phyloP scores from a whole-genome alignment of 2,888 invertebrate genomes.

The Mellilla xanthometata region DNA sequence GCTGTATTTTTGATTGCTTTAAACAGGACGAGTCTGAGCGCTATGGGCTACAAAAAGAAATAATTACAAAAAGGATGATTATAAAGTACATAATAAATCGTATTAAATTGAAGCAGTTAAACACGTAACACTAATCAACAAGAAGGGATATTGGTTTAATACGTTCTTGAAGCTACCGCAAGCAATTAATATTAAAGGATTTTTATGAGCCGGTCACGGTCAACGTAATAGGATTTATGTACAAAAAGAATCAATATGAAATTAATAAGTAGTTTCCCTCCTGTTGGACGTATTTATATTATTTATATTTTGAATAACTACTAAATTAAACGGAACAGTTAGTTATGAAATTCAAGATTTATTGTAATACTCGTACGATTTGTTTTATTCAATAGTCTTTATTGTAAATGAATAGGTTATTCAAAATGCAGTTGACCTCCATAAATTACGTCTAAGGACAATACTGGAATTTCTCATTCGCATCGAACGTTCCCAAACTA shows the following conservation, averaged over 20 bases:
- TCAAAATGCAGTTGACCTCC: conserved; percentile 1
- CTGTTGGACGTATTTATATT: too few relatives aligned
- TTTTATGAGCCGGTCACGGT: conserved; percentile 16
- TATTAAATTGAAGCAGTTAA: neutral
- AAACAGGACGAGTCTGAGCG: neutral
- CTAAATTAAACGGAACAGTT: too few relatives aligned
- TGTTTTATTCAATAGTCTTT: too few relatives aligned
- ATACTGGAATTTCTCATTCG: conserved; percentile 2
- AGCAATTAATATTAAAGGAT: conserved; percentile 29
- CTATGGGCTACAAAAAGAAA: conserved; percentile 6
- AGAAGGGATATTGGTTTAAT: conserved; percentile 2
- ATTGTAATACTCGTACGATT: too few relatives aligned
- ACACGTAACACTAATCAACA: neutral
- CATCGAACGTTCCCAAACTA: conserved; percentile 15
- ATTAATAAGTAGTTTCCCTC: conserved; percentile 15
- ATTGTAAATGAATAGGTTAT: too few relatives aligned
- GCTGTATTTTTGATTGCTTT: neutral
- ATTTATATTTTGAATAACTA: too few relatives aligned
- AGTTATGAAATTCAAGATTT: too few relatives aligned
- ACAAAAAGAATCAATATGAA: neutral
- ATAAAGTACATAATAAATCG: neutral
- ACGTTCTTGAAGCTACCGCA: neutral
- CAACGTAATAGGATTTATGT: conserved; percentile 6
- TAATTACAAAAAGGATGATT: neutral
- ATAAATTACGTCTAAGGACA: conserved; percentile 9